These are phyloP conservation scores for Phalacrocorax carbo DNA, from an alignment of 2,113 vertebrate genomes.

Conservation along the genomic window DNA sequence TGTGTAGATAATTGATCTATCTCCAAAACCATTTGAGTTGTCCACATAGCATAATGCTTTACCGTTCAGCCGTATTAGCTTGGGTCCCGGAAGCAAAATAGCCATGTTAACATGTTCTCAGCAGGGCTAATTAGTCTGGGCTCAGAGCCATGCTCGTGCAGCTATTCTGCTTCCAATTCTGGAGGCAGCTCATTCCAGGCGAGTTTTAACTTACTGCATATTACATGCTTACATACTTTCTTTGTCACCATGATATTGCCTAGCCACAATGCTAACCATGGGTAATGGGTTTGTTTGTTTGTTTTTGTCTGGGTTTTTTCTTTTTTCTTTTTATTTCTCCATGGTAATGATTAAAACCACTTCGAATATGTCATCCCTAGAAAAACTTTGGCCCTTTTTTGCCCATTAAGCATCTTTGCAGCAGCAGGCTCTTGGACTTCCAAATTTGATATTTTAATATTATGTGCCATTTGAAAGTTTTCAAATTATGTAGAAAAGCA, in stretches of 20 bases:
- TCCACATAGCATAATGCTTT: not conserved
- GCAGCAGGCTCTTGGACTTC: not conserved
- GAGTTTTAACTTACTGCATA: not conserved
- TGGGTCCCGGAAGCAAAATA: not conserved
- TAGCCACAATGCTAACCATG: not conserved
- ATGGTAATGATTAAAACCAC: not conserved
- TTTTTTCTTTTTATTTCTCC: not conserved
- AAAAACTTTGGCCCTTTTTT: not conserved
- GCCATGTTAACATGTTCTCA: constrained; percentile 58
- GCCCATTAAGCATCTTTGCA: not conserved
- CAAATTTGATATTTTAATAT: not conserved
- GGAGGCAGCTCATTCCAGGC: constrained; percentile 25
- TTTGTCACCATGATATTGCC: not conserved
- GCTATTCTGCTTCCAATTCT: constrained; percentile 28
- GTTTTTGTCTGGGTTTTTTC: too few species aligned
- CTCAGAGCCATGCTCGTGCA: constrained; percentile 31
- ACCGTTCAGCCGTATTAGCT: not conserved
- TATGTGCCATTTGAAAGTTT: constrained; percentile 10
- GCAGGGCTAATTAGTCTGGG: constrained; percentile 56
- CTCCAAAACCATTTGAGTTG: not conserved
- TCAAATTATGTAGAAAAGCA: constrained; percentile 15
- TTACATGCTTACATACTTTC: not conserved
- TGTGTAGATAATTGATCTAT: constrained; percentile 26
- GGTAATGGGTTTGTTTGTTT: not conserved
- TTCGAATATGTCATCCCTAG: not conserved